Evolutionary conservation across 2,888 invertebrate genomes (phyloP).

Genomic region (Scaptomyza cyrtandrae): DNA sequence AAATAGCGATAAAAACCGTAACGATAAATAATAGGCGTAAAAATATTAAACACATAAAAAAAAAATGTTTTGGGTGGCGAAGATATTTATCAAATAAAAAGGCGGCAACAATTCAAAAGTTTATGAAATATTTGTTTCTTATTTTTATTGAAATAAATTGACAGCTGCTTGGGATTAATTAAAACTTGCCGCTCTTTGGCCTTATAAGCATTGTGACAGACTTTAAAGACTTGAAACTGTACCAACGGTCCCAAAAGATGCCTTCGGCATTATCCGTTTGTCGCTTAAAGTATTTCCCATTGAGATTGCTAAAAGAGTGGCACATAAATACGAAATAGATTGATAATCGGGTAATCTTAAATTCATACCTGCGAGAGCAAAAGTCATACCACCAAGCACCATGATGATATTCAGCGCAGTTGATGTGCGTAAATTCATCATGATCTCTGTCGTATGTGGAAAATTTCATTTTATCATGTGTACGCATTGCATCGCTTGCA

Average conservation of each 20-base stretch:
- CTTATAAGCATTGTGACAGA: slow-evolving; percentile 88
- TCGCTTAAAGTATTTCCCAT: slow-evolving; percentile 85
- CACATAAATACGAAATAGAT: not conserved
- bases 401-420: slow-evolving; percentile 88
- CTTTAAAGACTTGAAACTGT: slow-evolving; percentile 86
- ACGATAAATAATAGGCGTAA: slow-evolving; percentile 40
- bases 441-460: slow-evolving; percentile 89
- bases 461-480: slow-evolving; percentile 87
- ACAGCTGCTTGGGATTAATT: slow-evolving; percentile 19
- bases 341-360: not conserved
- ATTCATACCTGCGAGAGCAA: slow-evolving; percentile 87
- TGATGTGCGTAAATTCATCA: slow-evolving; percentile 87
- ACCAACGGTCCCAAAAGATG: slow-evolving; percentile 89
- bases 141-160: slow-evolving; percentile 40
- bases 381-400: slow-evolving; percentile 92
- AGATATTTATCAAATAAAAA: slow-evolving; percentile 27
- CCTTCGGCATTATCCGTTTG: slow-evolving; percentile 84
- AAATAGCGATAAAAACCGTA: slow-evolving; percentile 3
- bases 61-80: slow-evolving; percentile 14
- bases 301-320: slow-evolving; percentile 86
- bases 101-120: slow-evolving; percentile 31
- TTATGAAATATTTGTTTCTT: slow-evolving; percentile 9
- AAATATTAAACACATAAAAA: slow-evolving; percentile 17
- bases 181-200: slow-evolving; percentile 42
- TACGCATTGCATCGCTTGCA: slow-evolving; percentile 89